Evolutionary conservation across 2,113 vertebrate genomes (phyloP), one percentile per base, ranked within the genome.

Genomic region (Circaetus cinerascens): DNA sequence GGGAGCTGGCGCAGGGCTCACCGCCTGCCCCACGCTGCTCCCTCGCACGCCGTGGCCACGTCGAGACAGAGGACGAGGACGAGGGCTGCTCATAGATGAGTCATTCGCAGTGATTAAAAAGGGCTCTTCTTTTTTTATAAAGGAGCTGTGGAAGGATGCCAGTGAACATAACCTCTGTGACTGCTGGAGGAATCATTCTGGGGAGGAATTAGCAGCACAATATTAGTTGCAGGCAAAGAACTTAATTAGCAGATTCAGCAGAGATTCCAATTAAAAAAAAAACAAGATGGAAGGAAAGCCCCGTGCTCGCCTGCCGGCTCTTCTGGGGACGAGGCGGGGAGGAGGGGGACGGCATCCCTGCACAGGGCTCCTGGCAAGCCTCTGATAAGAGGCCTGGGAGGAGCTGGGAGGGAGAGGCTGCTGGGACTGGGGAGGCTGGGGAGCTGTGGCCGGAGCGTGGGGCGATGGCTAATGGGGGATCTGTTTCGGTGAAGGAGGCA

Each of bases 171-270:
- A 94, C 90, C 90, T 76, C 95, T 74, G 87, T 18, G 78, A 48
- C 66, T 90, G 96, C 95, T 40, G 71, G 50, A 92, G 90, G 96
- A 60, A 71, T 67, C 60, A 10, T 94, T 95, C 75, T 11, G 55
- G 79, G 90, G 72, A 95, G 86, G 79, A 96, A 94, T 83, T 83
- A 95, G 43, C 75, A 62, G 92, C 88, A 55, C 67, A 34, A 26
- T 95, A 88, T 97, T 93, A 90, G 88, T 96, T 95, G 88, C 92
- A 93, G 82, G 95, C 92, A 76, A 95, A 93, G 88, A 95, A 95
- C 88, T 97, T 97, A 95, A 97, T 97, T 96, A 97, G 90, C 68
- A 83, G 88, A 92, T 94, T 97, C 95, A 94, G 81, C 82, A 67
- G 94, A 96, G 94, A 94, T 92, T 93, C 95, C 79, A 90, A 90